Evolutionary conservation across 2,113 vertebrate genomes (phyloP).

Genomic region (Empidonax traillii): DNA sequence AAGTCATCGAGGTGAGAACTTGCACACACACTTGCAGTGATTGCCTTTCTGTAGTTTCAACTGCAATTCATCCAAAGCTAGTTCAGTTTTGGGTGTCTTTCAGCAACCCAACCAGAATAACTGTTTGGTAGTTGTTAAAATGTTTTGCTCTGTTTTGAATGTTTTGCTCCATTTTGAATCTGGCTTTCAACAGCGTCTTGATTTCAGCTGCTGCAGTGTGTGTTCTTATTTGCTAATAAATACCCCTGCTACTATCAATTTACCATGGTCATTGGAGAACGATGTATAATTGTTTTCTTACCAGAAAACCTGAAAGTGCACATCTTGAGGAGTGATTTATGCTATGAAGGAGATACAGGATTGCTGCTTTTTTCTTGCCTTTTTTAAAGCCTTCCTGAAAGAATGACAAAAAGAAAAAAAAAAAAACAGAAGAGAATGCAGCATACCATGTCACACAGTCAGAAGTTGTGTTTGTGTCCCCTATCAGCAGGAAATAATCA

Average conservation of each 20-base stretch:
- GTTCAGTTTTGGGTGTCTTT: not conserved
- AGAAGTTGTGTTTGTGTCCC: not conserved
- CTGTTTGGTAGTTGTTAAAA: not conserved
- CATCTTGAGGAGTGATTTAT: not conserved
- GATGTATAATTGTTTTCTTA: not conserved
- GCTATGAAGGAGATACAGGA: not conserved
- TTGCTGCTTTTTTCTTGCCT: not conserved
- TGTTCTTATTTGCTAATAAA: not conserved
- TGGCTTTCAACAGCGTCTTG: not conserved
- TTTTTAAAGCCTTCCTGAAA: not conserved
- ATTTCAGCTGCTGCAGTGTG: not conserved
- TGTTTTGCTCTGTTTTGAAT: not conserved
- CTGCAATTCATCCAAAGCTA: not conserved
- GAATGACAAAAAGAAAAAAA: not conserved
- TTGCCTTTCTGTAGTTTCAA: not conserved
- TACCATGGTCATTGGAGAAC: not conserved
- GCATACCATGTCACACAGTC: not conserved
- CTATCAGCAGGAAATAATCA: not conserved
- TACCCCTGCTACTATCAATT: not conserved
- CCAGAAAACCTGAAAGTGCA: not conserved
- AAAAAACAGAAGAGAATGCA: not conserved
- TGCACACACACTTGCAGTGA: not conserved
- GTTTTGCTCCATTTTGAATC: not conserved
- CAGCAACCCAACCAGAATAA: slow-evolving; percentile 1
- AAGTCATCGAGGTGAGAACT: not conserved